phyloP scores from a whole-genome alignment of 2,113 vertebrate species.

The Blennius ocellaris region DNA sequence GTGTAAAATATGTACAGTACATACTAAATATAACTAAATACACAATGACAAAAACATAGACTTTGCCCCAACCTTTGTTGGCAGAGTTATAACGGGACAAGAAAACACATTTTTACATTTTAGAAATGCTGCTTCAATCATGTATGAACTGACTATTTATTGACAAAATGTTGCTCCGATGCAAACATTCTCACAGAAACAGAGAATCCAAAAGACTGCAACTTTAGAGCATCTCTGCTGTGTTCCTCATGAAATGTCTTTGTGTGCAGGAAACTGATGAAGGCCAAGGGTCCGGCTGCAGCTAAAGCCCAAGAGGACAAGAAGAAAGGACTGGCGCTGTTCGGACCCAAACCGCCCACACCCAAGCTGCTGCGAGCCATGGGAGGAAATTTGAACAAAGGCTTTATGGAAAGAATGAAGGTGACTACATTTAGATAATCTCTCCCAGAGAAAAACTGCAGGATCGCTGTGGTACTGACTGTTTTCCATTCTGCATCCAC shows the following conservation, averaged over 20 bases:
- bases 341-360: conserved; percentile 84
- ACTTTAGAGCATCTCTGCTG: neutral
- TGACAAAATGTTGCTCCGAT: too few species aligned
- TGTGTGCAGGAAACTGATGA: conserved; percentile 86
- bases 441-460: neutral
- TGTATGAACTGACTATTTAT: too few species aligned
- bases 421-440: conserved; percentile 36
- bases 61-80: too few species aligned
- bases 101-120: too few species aligned
- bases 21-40: too few species aligned
- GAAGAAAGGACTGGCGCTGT: conserved; percentile 83
- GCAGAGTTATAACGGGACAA: too few species aligned
- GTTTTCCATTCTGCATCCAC: neutral
- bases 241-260: neutral
- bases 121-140: too few species aligned
- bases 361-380: conserved; percentile 88
- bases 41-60: too few species aligned
- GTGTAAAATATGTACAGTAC: too few species aligned
- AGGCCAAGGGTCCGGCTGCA: conserved; percentile 84
- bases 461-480: neutral
- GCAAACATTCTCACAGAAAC: too few species aligned
- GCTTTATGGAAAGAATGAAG: conserved; percentile 65
- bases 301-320: conserved; percentile 70
- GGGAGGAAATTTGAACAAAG: conserved; percentile 64
- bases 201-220: too few species aligned